Base-by-base conservation (phyloP, 1,140 invertebrate genomes). In the Euwallacea fornicatus region DNA sequence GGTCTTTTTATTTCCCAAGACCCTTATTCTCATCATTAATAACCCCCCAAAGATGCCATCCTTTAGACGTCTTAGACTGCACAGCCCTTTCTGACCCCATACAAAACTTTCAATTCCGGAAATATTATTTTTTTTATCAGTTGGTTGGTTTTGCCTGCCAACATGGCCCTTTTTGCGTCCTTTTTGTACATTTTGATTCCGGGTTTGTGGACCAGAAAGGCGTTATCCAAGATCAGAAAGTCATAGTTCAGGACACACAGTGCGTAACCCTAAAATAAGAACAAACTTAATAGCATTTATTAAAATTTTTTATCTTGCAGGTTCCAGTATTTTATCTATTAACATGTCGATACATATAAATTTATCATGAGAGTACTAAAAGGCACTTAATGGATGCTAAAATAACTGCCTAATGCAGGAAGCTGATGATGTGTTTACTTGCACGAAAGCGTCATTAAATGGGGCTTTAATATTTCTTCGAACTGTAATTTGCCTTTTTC, bases 171-270 rank as follows among this genome's bases (percentile, higher is more conserved):
- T 68, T 89, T 89, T 11, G 88, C 83, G 78, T 94, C 91, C 78
- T 90, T 91, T 77, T 89, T 90, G 77, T 89, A 88, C 41, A 89
- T 86, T 79, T 95, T 95, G 60, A 95, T 94, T 15, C 93, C 93
- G 0, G 93, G 93, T 70, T 92, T 89, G 81, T 96, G 93, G 4
- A 94, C 91, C 10, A 96, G 84, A 80, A 95, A 96, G 7, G 91
- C 93, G 80, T 95, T 95, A 82, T 96, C 92, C 75, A 96, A 78
- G 74, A 95, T 95, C 80, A 94, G 88, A 80, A 96, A 95, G 76
- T 95, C 93, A 78, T 95, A 96, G 81, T 95, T 90, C 76, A 93
- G 83, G 4, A 94, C 91, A 82, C 93, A 95, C 54, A 95, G 84
- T 46, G 91, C 87, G 81, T 95, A 95, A 70, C 92, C 93, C 92